Evolutionary conservation across 2,113 vertebrate species (phyloP).

Genomic region (Dolichallabes microphthalmus): DNA sequence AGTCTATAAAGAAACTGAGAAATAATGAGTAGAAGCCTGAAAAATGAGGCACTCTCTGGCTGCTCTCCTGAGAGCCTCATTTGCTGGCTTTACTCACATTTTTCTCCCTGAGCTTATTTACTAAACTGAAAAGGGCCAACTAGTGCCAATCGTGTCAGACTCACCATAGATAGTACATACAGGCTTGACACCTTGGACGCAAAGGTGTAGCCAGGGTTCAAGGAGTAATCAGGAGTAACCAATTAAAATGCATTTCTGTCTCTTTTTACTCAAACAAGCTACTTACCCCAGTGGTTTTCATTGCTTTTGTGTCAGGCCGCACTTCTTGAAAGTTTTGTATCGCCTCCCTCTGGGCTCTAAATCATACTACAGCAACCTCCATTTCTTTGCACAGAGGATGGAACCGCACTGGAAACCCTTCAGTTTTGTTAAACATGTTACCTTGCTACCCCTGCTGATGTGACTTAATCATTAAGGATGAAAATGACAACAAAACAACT

Average conservation of each 20-base stretch:
- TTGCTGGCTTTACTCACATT: slow-evolving; percentile 10
- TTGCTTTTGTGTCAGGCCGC: not conserved
- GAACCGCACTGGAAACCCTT: not conserved
- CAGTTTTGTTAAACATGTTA: not conserved
- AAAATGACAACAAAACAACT: not conserved
- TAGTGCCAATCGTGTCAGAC: not conserved
- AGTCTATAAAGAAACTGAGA: not conserved
- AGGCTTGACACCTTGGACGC: too few species aligned
- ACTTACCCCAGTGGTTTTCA: not conserved
- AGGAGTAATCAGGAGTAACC: not conserved
- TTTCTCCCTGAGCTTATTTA: slow-evolving; percentile 13
- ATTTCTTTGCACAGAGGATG: not conserved
- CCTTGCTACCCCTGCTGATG: not conserved
- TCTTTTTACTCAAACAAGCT: not conserved
- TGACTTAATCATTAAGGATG: not conserved
- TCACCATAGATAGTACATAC: not conserved
- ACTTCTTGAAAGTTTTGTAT: not conserved
- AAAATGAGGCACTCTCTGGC: not conserved
- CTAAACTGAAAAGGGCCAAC: slow-evolving; percentile 15
- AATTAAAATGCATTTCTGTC: not conserved
- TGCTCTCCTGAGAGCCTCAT: slow-evolving; percentile 10
- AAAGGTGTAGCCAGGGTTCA: slow-evolving; percentile 4
- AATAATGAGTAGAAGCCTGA: slow-evolving; percentile 24
- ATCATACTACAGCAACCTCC: not conserved
- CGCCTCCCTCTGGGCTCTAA: not conserved